Evolutionary conservation across 2,797 vertebrate species (phyloP), one percentile per base, ranked within the genome.

Genomic region (Sorex maritimensis): DNA sequence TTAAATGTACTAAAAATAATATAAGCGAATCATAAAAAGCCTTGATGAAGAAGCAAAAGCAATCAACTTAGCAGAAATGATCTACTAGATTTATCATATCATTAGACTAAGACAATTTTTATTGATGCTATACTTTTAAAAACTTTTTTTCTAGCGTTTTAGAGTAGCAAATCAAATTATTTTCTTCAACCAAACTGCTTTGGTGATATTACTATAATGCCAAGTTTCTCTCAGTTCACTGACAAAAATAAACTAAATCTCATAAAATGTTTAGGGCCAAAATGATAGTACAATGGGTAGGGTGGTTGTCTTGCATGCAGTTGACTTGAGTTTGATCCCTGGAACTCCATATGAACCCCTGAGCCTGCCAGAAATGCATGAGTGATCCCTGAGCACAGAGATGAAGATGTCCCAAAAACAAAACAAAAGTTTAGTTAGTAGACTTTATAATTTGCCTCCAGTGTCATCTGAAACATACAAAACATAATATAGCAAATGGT

Each of bases 401-500:
- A 44, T 44, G 41, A 44, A 44, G 41, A 44, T 44, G 7, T 44
- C 17, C 52, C 13, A 55, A 55, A 14, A 55, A 55, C 13, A 55
- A 55, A 14, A 55, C 12, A 55, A 55, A 55, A 55, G 17, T 55
- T 55, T 55, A 55, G 52, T 55, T 55, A 93, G 52, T 94, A 69
- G 82, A 81, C 44, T 87, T 94, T 92, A 23, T 77, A 94, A 61
- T n/a, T 90, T 94, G 65, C 26, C 46, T 88, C 58, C 69, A 34
- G 41, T 84, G 21, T 86, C 49, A 79, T 74, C 52, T 90, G 41
- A 94, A 77, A 65, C 13, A 85, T 78, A 79, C 38, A 77, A 88
- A 82, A 38, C 3, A 28, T 34, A 83, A 86, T 49, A 28, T 4
- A 77, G 86, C 58, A 80, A 82, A 91, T 7, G 80, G n/a, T 72